Evolutionary conservation across 2,113 vertebrate species (phyloP).

Genomic region (Gadus macrocephalus): DNA sequence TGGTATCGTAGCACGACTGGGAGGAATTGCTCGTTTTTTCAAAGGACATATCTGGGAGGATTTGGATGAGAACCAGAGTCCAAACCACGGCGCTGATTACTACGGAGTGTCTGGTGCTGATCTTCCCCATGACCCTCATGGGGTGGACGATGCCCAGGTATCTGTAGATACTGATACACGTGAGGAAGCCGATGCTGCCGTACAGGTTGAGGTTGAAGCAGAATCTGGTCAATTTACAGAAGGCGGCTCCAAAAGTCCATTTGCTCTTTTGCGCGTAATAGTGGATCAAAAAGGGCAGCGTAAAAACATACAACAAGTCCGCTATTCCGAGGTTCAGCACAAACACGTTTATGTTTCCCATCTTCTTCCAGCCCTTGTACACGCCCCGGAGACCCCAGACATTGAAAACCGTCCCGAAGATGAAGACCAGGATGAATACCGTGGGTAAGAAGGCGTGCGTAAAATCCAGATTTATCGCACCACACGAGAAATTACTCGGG

Average conservation of each 20-base stretch:
- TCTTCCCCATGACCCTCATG: conserved; percentile 68
- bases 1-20: conserved; percentile 69
- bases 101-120: conserved; percentile 32
- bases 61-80: conserved; percentile 68
- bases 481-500: conserved; percentile 19
- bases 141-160: conserved; percentile 82
- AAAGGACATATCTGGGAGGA: conserved; percentile 71
- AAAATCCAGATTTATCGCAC: conserved; percentile 46
- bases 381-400: conserved; percentile 55
- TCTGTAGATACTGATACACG: conserved; percentile 80
- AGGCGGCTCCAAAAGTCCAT: conserved; percentile 73
- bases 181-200: conserved; percentile 82
- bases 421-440: conserved; percentile 66
- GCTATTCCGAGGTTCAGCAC: conserved; percentile 76
- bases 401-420: conserved; percentile 70
- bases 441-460: conserved; percentile 64
- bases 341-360: conserved; percentile 66
- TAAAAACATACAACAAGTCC: conserved; percentile 76
- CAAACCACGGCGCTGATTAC: conserved; percentile 63
- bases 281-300: conserved; percentile 74
- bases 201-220: conserved; percentile 83
- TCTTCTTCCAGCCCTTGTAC: conserved; percentile 23
- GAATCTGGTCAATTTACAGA: conserved; percentile 74
- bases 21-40: conserved; percentile 16
- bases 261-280: conserved; percentile 64